phyloP scores from a whole-genome alignment of 2,888 invertebrate genomes.

The Agriopis aurantiaria region DNA sequence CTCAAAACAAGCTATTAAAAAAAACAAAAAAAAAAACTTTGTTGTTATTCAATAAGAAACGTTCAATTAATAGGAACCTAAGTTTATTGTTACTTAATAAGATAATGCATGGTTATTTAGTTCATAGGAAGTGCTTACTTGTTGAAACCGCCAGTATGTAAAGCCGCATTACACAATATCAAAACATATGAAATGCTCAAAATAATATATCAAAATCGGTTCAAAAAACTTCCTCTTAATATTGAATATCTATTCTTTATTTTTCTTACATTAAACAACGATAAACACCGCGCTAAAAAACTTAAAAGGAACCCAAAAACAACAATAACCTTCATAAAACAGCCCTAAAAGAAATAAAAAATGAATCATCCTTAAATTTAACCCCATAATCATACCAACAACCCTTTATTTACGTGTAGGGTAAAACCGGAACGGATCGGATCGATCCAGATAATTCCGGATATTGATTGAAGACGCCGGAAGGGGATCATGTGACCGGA shows the following conservation, averaged over 20 bases:
- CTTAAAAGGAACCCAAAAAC: background rate
- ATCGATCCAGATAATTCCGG: slow-evolving; percentile 47
- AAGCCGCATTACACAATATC: background rate
- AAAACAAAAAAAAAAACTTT: no score
- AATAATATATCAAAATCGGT: background rate
- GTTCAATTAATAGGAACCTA: no score
- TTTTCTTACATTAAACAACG: slow-evolving; percentile 10
- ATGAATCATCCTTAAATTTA: slow-evolving; percentile 7
- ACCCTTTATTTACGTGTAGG: slow-evolving; percentile 58
- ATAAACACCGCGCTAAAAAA: slow-evolving; percentile 13
- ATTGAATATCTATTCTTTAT: slow-evolving; percentile 13
- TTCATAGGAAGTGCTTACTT: background rate
- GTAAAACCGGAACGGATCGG: slow-evolving; percentile 55
- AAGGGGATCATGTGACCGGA: slow-evolving; percentile 53
- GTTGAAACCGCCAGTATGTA: background rate
- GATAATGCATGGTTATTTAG: no score
- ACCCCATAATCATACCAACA: slow-evolving; percentile 38
- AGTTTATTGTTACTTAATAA: no score
- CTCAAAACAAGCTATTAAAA: no score
- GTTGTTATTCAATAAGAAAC: no score
- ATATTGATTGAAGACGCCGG: slow-evolving; percentile 60
- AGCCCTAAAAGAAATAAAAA: slow-evolving; percentile 26
- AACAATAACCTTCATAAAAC: slow-evolving; percentile 1
- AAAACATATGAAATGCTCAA: background rate
- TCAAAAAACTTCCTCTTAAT: slow-evolving; percentile 10